Percentiles rank a stretch among this genome's conserved stretches.
Evolutionary conservation across 2,797 vertebrate genomes (phyloP).

Genomic region (Mastacembelus armatus): DNA sequence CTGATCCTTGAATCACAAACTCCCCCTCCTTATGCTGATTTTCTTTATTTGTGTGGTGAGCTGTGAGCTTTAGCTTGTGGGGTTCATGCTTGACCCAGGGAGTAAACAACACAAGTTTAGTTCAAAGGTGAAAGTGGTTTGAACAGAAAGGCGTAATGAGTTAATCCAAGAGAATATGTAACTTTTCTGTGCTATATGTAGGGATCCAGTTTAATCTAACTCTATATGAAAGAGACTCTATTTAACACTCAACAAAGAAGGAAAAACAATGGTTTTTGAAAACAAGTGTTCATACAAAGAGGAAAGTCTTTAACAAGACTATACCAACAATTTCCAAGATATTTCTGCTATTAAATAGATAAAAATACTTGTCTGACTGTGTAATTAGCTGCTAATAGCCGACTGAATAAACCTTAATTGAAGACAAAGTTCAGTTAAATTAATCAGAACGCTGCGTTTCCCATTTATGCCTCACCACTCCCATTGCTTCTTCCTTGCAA

Average conservation of each 20-base stretch:
- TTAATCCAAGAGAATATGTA: not conserved
- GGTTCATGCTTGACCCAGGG: not conserved
- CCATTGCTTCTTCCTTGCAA: not conserved
- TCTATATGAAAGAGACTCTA: not conserved
- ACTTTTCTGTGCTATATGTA: not conserved
- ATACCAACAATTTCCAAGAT: not conserved
- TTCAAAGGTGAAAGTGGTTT: constrained; percentile 21
- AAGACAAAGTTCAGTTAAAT: not conserved
- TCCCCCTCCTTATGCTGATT: not conserved
- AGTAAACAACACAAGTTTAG: not conserved
- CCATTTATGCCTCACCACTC: not conserved
- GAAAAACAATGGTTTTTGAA: constrained; percentile 4
- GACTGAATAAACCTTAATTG: not conserved
- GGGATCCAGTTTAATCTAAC: not conserved
- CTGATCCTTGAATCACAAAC: constrained; percentile 12
- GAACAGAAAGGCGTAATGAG: constrained; percentile 1
- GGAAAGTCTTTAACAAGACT: not conserved
- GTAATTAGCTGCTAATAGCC: not conserved
- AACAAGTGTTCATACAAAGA: not conserved
- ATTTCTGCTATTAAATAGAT: not conserved
- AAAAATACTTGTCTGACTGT: not conserved
- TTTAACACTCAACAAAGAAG: not conserved
- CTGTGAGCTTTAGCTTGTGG: constrained; percentile 22
- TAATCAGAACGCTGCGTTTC: not conserved
- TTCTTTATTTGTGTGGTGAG: constrained; percentile 14